Percentiles rank a stretch among this genome's conserved stretches.
These are phyloP conservation scores for Metaphire vulgaris DNA, from an alignment of 1,140 invertebrate species.

Conservation along the genomic window DNA sequence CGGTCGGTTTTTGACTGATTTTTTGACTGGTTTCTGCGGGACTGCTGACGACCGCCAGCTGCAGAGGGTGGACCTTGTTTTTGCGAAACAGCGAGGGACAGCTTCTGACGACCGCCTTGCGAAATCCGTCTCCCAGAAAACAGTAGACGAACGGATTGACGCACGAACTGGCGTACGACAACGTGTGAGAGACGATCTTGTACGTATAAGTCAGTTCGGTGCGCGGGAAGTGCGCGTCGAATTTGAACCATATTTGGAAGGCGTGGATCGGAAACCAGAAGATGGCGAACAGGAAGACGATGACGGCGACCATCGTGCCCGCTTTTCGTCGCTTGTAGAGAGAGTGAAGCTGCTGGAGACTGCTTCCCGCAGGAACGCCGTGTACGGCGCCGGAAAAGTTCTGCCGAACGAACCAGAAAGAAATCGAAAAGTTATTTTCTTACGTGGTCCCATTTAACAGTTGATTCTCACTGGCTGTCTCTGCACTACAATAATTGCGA, in stretches of 20 bases:
- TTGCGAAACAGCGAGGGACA: not conserved
- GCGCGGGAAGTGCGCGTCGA: constrained; percentile 26
- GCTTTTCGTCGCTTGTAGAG: constrained; percentile 15
- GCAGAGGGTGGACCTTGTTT: not conserved
- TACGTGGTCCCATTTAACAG: too few relatives aligned
- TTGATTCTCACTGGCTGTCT: too few relatives aligned
- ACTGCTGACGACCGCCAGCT: not conserved
- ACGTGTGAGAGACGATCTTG: constrained; percentile 25
- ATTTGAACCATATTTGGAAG: constrained; percentile 29
- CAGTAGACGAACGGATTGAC: constrained; percentile 29
- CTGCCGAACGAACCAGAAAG: not conserved
- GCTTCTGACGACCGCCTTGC: constrained; percentile 5
- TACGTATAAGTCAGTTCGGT: constrained; percentile 26
- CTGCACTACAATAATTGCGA: too few relatives aligned
- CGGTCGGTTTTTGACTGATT: not conserved
- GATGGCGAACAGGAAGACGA: constrained; percentile 22
- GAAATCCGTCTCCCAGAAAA: constrained; percentile 28
- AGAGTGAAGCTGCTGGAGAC: not conserved
- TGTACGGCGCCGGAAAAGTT: not conserved
- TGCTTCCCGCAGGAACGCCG: not conserved
- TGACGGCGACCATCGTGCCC: constrained; percentile 25
- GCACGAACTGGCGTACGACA: constrained; percentile 26
- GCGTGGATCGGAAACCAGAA: constrained; percentile 28
- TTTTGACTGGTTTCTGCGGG: not conserved
- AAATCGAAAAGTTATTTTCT: too few relatives aligned